Conservation (phyloP, 2,888 invertebrate genomes). For the Auanema freiburgensis region DNA sequence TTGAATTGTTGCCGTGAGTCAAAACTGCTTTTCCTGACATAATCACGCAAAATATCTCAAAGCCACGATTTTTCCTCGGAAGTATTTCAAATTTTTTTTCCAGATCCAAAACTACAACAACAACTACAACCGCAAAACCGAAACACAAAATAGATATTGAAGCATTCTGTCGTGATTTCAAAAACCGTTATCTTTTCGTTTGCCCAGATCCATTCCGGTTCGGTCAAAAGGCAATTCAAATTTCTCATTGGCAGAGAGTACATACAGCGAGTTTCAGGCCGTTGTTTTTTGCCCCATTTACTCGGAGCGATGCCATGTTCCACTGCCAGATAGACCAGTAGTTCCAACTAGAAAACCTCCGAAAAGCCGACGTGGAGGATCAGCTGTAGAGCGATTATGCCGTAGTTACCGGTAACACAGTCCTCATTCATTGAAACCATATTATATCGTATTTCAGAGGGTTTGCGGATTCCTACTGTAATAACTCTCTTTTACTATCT, state of each 20-base stretch:
- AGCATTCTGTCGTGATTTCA: constrained; percentile 56
- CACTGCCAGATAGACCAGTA: constrained; percentile 57
- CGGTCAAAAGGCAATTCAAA: constrained; percentile 39
- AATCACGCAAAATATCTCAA: not conserved
- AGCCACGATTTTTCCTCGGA: not conserved
- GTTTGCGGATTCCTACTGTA: constrained; percentile 55
- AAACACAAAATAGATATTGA: constrained; percentile 28
- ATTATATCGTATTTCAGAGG: constrained; percentile 21
- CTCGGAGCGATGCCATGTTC: constrained; percentile 55
- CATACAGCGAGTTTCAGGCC: constrained; percentile 35
- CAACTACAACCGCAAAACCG: constrained; percentile 2
- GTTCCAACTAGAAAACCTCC: constrained; percentile 42
- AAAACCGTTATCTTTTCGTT: constrained; percentile 59
- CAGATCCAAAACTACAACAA: not conserved
- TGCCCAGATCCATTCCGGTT: constrained; percentile 59
- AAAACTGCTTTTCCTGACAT: not conserved
- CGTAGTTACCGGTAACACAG: constrained; percentile 31
- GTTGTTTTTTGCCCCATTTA: constrained; percentile 61
- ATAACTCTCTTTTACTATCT: constrained; percentile 49
- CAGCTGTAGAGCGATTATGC: constrained; percentile 37
- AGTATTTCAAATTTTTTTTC: not conserved
- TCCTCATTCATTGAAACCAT: not conserved
- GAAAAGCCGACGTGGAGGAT: constrained; percentile 17
- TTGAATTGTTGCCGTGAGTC: not conserved
- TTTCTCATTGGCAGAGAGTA: not conserved